Base-by-base conservation (phyloP, 2,113 vertebrate genomes). In the Microcebus tavaratra region DNA sequence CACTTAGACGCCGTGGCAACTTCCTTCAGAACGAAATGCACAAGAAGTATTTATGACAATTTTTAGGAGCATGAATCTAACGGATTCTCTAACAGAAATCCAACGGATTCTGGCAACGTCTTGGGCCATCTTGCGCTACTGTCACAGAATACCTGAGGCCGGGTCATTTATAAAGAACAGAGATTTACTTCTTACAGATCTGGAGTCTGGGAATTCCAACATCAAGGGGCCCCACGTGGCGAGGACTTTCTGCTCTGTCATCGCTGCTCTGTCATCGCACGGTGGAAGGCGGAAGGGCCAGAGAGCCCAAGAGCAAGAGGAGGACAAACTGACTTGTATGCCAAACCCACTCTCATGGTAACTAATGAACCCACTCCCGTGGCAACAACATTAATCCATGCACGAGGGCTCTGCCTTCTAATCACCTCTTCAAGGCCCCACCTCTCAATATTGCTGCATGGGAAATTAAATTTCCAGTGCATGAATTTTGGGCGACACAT, bases 31-130 rank as follows among this genome's bases (percentile, higher is more conserved):
- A n/a, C 36, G 73, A 23, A 94, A 57, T 72, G 12, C 29, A 17
- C 59, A 93, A 29, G 61, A 88, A 21, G 36, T 23, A 72, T 78
- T 82, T 78, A 29, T 93, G 45, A 45, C 72, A n/a, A 42, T 0
- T 95, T 90, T 42, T 70, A 31, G 53, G 87, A 96, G 86, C 5
- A 88, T 48, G 86, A 89, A 92, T 90, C 25, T 23, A 45, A 45
- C 45, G 45, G 85, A 50, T 81, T 17, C 3, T 29, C 14, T 48
- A 29, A 5, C 25, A 63, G 59, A 48, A 31, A 76, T 31, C 25
- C 18, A 48, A 76, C 8, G 48, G 73, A 48, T 48, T 17, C 42
- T 48, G 13, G 14, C 73, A 48, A 7, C 31, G 45, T 61, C 59
- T 61, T 61, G 48, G 27, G 45, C 42, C 25, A 73, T 76, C 18